A percentile compares a stretch with the other conserved stretches of the same genome.
Evolutionary conservation across 2,888 invertebrate genomes (phyloP).

Genomic region (Agonopterix heracliana): DNA sequence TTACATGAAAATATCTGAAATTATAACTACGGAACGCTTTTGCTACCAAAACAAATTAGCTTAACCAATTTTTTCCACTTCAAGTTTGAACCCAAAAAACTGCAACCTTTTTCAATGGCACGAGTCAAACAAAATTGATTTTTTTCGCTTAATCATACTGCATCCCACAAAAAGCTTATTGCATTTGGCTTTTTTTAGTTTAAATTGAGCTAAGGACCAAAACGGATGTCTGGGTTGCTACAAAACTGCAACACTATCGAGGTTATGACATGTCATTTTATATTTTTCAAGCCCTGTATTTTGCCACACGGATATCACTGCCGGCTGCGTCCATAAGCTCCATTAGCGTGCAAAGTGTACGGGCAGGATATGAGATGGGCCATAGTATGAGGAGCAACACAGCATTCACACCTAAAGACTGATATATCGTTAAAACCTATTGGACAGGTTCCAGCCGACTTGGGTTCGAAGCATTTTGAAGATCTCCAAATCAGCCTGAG

Average conservation of each 20-base stretch:
- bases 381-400: too few relatives aligned
- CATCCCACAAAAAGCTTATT: conserved; percentile 53
- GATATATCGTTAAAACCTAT: too few relatives aligned
- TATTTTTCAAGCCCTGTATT: too few relatives aligned
- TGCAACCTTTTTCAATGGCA: conserved; percentile 37
- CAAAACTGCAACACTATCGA: conserved; percentile 7
- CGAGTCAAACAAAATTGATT: conserved; percentile 57
- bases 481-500: too few relatives aligned
- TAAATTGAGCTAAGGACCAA: conserved; percentile 3
- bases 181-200: conserved; percentile 31
- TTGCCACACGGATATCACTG: too few relatives aligned
- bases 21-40: not conserved
- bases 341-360: too few relatives aligned
- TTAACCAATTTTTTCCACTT: not conserved
- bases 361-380: too few relatives aligned
- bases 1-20: too few relatives aligned
- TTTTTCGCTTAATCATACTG: conserved; percentile 41
- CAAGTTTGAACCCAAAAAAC: conserved; percentile 13
- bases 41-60: not conserved
- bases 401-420: too few relatives aligned
- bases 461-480: too few relatives aligned
- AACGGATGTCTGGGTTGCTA: conserved; percentile 1
- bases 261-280: conserved; percentile 32
- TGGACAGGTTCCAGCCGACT: too few relatives aligned
- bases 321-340: too few relatives aligned